A percentile compares a stretch with the other conserved stretches of the same genome.
phyloP scores from a whole-genome alignment of 1,140 invertebrate genomes.

The Drosophila ercepeae region DNA sequence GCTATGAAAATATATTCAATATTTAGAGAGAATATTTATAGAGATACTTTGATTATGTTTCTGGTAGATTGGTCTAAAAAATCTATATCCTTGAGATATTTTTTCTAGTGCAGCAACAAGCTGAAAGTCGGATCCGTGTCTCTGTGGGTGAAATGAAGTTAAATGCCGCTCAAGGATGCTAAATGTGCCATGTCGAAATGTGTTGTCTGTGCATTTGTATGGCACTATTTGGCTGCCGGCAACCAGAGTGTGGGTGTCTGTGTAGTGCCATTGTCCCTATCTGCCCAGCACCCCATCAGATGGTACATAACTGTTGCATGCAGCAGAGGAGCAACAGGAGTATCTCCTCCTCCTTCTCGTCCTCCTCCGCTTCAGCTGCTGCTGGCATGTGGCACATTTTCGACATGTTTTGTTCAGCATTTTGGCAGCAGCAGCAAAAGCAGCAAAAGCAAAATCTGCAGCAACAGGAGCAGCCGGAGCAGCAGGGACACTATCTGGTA shows the following conservation, averaged over 20 bases:
- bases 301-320: constrained; percentile 74
- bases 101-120: not conserved
- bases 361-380: constrained; percentile 30
- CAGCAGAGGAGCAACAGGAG: constrained; percentile 43
- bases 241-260: constrained; percentile 31
- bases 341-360: too few species aligned
- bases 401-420: constrained; percentile 80
- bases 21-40: too few species aligned
- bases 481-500: constrained; percentile 45
- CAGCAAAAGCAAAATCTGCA: constrained; percentile 15
- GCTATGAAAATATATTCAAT: too few species aligned
- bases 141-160: constrained; percentile 67
- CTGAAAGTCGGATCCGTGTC: constrained; percentile 25
- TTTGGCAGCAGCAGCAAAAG: constrained; percentile 60
- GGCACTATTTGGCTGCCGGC: constrained; percentile 69
- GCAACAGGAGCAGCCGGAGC: constrained; percentile 3
- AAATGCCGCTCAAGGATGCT: constrained; percentile 80
- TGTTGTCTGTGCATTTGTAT: constrained; percentile 58
- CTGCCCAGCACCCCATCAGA: not conserved
- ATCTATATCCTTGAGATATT: not conserved
- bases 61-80: too few species aligned
- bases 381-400: constrained; percentile 81
- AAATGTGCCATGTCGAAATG: constrained; percentile 80
- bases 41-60: too few species aligned
- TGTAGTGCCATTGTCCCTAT: constrained; percentile 23